These are phyloP conservation scores for Habroteleia sp. DNA, from an alignment of 2,888 invertebrate genomes.

Conservation along the genomic window DNA sequence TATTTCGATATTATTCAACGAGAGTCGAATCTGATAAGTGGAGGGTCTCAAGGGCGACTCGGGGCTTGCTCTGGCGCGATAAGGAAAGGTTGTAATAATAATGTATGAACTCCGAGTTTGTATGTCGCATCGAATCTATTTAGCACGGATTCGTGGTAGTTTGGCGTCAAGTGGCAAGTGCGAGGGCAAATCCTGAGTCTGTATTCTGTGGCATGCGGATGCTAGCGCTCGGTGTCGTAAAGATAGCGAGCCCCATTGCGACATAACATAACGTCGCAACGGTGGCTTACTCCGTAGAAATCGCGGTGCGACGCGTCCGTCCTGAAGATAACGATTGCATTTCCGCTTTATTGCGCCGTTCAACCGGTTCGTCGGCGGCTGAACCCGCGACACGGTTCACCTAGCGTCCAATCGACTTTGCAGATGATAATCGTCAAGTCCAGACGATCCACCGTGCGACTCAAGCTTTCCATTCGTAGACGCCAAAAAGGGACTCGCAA, in stretches of 20 bases:
- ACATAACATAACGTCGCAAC: conserved; percentile 32
- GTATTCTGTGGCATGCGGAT: conserved; percentile 48
- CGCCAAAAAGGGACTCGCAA: neutral
- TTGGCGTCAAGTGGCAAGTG: neutral
- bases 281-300: conserved; percentile 25
- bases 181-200: conserved; percentile 1
- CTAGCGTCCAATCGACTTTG: conserved; percentile 54
- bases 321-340: conserved; percentile 55
- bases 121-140: conserved; percentile 1
- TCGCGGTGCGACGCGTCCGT: conserved; percentile 32
- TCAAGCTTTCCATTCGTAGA: conserved; percentile 35
- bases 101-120: conserved; percentile 28
- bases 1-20: no score
- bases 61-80: no score
- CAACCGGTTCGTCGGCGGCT: conserved; percentile 55
- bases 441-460: conserved; percentile 24
- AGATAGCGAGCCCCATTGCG: conserved; percentile 52
- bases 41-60: no score
- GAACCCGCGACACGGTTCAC: conserved; percentile 59
- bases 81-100: conserved; percentile 41
- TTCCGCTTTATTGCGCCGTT: conserved; percentile 59
- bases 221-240: conserved; percentile 61
- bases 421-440: conserved; percentile 52
- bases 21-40: no score
- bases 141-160: neutral